Evolutionary conservation across 2,113 vertebrate species (phyloP).

Genomic region (Cricetomys ansorgei): DNA sequence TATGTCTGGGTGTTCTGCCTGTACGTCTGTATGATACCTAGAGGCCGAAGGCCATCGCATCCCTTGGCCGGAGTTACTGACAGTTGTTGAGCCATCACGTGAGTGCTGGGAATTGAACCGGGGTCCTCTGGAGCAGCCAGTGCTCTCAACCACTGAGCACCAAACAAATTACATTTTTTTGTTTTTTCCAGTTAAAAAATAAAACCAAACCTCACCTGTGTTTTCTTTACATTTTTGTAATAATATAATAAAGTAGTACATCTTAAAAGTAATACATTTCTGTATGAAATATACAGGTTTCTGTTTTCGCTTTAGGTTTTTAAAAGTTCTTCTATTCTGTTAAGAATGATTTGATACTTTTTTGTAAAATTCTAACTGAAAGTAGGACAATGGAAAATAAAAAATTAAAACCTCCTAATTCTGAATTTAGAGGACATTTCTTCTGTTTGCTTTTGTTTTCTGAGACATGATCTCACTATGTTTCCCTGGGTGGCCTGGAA

Average conservation of each 20-base stretch:
- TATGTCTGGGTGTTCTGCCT: not conserved
- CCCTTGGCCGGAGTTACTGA: not conserved
- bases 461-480: not conserved
- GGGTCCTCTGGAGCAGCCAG: not conserved
- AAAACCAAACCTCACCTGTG: not conserved
- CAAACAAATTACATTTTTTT: not conserved
- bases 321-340: slow-evolving; percentile 12
- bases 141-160: not conserved
- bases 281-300: slow-evolving; percentile 32
- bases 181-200: not conserved
- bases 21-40: not conserved
- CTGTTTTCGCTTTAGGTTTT: slow-evolving; percentile 22
- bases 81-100: not conserved
- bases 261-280: slow-evolving; percentile 58
- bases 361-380: slow-evolving; percentile 39
- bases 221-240: slow-evolving; percentile 36
- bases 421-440: not conserved
- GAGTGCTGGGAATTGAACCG: not conserved
- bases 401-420: not conserved
- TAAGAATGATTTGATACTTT: slow-evolving; percentile 26
- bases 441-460: not conserved
- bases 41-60: not conserved
- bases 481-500: not conserved
- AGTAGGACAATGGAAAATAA: not conserved
- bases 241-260: slow-evolving; percentile 41